Evolutionary conservation across 2,797 vertebrate species (phyloP).

Genomic region (Pipistrellus nathusii): DNA sequence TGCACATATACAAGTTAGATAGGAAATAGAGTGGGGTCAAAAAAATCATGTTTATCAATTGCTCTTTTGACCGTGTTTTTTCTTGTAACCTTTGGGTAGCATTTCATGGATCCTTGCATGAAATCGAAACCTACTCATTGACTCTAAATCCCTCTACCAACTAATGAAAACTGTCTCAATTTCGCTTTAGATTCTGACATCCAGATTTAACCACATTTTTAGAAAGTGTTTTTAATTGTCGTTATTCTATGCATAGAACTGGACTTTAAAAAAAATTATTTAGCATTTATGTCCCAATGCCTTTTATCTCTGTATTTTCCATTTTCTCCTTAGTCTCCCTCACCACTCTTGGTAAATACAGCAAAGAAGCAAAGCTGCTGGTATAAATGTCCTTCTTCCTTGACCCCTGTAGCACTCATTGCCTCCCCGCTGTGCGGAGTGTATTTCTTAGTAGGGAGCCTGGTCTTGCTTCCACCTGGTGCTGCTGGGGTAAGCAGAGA

Average conservation of each 20-base stretch:
- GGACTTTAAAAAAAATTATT: background rate
- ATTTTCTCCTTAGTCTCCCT: background rate
- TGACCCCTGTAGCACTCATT: background rate
- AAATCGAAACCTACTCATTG: background rate
- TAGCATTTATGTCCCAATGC: background rate
- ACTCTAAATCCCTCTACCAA: background rate
- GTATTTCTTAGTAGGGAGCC: background rate
- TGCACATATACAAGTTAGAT: background rate
- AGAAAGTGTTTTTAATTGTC: background rate
- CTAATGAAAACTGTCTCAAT: background rate
- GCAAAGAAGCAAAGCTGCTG: background rate
- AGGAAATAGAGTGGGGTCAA: background rate
- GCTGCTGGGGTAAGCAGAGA: background rate
- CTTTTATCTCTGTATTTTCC: background rate
- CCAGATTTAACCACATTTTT: background rate
- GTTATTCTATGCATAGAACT: background rate
- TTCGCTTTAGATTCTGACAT: background rate
- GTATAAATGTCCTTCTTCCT: background rate
- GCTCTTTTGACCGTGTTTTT: background rate
- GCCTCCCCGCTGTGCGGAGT: background rate
- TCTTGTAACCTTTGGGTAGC: background rate
- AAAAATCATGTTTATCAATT: background rate
- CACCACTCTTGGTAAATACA: background rate
- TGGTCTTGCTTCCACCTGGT: slow-evolving; percentile 26
- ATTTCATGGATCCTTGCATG: background rate